Conservation (phyloP, 2,888 invertebrate species). For the Boloria selene region DNA sequence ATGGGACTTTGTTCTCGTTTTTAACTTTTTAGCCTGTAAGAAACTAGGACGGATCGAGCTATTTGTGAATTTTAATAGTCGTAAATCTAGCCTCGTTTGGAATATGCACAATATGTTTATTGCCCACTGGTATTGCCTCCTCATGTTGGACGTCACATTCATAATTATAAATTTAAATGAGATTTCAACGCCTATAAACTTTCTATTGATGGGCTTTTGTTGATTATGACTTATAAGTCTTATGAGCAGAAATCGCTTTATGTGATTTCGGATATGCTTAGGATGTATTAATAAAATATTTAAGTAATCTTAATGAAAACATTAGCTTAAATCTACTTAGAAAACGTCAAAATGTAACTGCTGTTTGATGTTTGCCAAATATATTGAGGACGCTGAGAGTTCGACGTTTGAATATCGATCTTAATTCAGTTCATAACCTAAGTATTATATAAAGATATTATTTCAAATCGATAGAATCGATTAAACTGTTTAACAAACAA, state of each 20-base stretch:
- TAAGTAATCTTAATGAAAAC: no score
- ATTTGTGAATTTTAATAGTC: slow-evolving; percentile 61
- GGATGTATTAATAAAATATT: no score
- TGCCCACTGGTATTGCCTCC: slow-evolving; percentile 22
- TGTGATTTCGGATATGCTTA: no score
- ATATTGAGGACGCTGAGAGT: no score
- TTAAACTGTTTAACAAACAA: no score
- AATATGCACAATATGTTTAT: slow-evolving; percentile 43
- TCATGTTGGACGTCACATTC: slow-evolving; percentile 30
- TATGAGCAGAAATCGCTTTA: not conserved
- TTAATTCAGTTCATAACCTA: no score
- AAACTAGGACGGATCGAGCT: slow-evolving; percentile 60
- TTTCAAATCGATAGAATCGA: no score
- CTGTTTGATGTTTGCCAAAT: no score
- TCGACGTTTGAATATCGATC: no score
- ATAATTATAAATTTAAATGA: slow-evolving; percentile 19
- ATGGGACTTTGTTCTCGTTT: slow-evolving; percentile 53
- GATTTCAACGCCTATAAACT: not conserved
- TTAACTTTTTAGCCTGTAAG: slow-evolving; percentile 53
- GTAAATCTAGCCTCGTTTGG: slow-evolving; percentile 56
- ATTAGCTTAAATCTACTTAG: no score
- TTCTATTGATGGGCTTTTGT: slow-evolving; percentile 11
- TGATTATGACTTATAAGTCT: not conserved
- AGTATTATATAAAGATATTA: no score
- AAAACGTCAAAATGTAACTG: no score